phyloP scores from a whole-genome alignment of 2,888 invertebrate genomes.

The Cephus rjabovi region DNA sequence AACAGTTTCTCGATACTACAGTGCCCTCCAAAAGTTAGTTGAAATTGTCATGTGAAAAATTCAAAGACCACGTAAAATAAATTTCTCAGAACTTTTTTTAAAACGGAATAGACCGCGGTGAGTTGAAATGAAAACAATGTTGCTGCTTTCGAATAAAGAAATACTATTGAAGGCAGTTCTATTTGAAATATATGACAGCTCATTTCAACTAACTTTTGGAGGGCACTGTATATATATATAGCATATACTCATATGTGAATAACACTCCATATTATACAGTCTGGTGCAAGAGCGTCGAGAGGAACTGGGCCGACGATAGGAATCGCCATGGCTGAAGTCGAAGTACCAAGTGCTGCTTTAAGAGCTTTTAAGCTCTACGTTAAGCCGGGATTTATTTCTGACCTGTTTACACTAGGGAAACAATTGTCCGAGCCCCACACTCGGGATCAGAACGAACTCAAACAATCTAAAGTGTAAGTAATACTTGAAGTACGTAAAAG shows the following conservation, averaged over 20 bases:
- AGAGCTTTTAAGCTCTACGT: constrained; percentile 59
- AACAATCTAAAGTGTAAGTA: neutral
- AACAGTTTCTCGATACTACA: too few relatives aligned
- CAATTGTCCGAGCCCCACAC: constrained; percentile 37
- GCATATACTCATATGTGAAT: neutral
- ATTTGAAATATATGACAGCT: too few relatives aligned
- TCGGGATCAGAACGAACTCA: neutral
- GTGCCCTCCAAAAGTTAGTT: too few relatives aligned
- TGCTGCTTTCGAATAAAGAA: too few relatives aligned
- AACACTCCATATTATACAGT: neutral
- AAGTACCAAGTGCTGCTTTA: constrained; percentile 43
- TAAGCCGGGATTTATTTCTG: constrained; percentile 58
- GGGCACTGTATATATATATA: neutral
- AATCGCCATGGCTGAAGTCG: constrained; percentile 8
- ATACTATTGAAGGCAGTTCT: too few relatives aligned
- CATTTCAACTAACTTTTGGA: too few relatives aligned
- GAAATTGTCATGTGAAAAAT: too few relatives aligned
- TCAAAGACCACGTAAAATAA: too few relatives aligned
- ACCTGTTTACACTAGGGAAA: constrained; percentile 56
- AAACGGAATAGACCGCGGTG: too few relatives aligned
- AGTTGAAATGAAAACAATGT: too few relatives aligned
- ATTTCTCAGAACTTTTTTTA: too few relatives aligned
- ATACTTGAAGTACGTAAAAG: neutral
- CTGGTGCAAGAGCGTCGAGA: constrained; percentile 5
- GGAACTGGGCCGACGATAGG: constrained; percentile 2